Conservation (phyloP, 2,797 vertebrate genomes). For the Apodemus agrarius region DNA sequence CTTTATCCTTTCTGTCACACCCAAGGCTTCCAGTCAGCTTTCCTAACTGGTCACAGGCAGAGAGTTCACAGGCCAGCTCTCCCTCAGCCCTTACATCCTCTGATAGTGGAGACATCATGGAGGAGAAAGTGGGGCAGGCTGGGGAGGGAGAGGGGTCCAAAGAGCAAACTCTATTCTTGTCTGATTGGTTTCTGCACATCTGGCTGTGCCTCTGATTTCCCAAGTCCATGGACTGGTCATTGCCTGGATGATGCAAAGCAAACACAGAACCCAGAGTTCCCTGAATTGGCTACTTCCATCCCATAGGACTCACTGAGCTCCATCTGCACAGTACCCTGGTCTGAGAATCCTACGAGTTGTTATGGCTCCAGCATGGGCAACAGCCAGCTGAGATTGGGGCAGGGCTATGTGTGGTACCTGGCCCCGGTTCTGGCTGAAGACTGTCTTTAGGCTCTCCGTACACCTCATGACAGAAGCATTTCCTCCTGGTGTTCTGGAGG, state of each 20-base stretch:
- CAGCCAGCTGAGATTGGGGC: rapidly evolving
- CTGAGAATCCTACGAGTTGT: background rate
- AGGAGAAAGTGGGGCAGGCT: rapidly evolving
- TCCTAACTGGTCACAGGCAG: background rate
- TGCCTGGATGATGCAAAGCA: background rate
- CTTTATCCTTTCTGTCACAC: background rate
- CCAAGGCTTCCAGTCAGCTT: background rate
- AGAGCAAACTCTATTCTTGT: background rate
- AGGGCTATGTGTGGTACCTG: background rate
- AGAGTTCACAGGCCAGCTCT: background rate
- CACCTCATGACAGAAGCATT: background rate
- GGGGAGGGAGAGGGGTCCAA: background rate
- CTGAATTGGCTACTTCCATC: background rate
- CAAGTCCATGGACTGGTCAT: background rate
- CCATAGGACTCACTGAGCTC: background rate
- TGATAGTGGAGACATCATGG: background rate
- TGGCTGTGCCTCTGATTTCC: background rate
- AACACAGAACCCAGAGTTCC: rapidly evolving
- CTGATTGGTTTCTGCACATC: background rate
- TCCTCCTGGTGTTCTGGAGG: background rate
- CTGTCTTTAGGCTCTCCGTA: background rate
- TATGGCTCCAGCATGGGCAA: background rate
- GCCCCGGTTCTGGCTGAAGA: background rate
- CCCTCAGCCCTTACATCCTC: background rate
- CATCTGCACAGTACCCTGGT: background rate